Evolutionary conservation across 2,888 invertebrate species (phyloP).

Genomic region (Catocala sponsa): DNA sequence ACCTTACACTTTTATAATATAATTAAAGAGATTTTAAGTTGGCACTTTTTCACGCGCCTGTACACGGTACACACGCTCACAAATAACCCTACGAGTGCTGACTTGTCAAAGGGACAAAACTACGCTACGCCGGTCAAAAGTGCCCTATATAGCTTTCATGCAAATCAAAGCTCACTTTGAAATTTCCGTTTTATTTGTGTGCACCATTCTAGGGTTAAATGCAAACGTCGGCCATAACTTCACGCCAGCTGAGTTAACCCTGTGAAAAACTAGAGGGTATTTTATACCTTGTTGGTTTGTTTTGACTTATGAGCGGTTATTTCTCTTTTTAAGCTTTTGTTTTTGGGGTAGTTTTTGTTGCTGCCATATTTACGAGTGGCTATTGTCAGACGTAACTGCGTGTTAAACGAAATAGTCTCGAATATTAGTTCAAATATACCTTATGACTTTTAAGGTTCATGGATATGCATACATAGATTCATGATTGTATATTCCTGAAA

Average conservation of each 20-base stretch:
- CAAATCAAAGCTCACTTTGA: constrained; percentile 49
- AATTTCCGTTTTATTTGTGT: constrained; percentile 40
- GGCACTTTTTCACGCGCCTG: constrained; percentile 6
- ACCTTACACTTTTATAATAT: no score
- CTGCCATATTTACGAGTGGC: no score
- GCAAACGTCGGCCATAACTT: constrained; percentile 29
- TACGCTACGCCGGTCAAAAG: constrained; percentile 51
- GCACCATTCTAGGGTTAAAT: constrained; percentile 40
- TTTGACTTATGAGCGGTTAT: constrained; percentile 3
- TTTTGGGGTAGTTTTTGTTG: no score
- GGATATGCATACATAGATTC: no score
- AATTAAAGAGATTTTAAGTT: neutral
- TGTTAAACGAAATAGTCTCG: no score
- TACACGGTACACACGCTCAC: constrained; percentile 21
- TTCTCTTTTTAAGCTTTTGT: constrained; percentile 2
- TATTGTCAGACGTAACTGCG: no score
- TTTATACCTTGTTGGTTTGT: constrained; percentile 12
- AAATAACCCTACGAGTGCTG: constrained; percentile 41
- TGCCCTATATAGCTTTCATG: constrained; percentile 48
- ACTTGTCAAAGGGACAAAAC: constrained; percentile 47
- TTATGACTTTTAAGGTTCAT: no score
- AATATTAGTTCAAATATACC: no score
- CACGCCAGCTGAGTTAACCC: constrained; percentile 24
- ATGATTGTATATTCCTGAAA: no score
- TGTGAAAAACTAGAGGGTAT: constrained; percentile 21